Evolutionary conservation across 2,888 invertebrate species (phyloP).

Genomic region (Acheta domesticus): DNA sequence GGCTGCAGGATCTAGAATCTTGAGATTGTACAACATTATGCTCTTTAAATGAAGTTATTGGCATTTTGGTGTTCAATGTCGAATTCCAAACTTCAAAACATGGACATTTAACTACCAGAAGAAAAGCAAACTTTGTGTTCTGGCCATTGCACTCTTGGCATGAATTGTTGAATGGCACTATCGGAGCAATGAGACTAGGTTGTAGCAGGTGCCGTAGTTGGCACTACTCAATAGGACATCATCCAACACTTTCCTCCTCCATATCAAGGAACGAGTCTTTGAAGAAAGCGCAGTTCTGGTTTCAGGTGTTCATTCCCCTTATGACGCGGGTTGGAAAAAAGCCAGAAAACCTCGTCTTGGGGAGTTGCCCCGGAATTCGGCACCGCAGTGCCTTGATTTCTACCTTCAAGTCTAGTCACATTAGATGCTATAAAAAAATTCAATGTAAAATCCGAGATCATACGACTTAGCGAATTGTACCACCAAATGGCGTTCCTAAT

Average conservation of each 20-base stretch:
- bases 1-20: too few relatives aligned
- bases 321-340: neutral
- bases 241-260: slow-evolving; percentile 11
- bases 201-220: neutral
- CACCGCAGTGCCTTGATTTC: neutral
- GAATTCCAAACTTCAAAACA: too few relatives aligned
- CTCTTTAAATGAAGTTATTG: too few relatives aligned
- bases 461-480: too few relatives aligned
- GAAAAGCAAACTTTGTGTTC: too few relatives aligned
- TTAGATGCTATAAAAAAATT: too few relatives aligned
- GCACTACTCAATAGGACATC: neutral
- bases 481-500: too few relatives aligned
- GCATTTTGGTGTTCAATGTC: too few relatives aligned
- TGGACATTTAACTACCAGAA: too few relatives aligned
- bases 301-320: neutral
- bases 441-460: too few relatives aligned
- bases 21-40: too few relatives aligned
- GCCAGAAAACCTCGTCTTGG: neutral
- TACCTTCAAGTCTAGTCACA: neutral
- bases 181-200: neutral
- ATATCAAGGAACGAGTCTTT: neutral
- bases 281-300: neutral
- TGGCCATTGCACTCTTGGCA: too few relatives aligned
- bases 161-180: neutral
- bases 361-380: neutral